phyloP scores from a whole-genome alignment of 2,797 vertebrate species.

The Muscicapa striata region DNA sequence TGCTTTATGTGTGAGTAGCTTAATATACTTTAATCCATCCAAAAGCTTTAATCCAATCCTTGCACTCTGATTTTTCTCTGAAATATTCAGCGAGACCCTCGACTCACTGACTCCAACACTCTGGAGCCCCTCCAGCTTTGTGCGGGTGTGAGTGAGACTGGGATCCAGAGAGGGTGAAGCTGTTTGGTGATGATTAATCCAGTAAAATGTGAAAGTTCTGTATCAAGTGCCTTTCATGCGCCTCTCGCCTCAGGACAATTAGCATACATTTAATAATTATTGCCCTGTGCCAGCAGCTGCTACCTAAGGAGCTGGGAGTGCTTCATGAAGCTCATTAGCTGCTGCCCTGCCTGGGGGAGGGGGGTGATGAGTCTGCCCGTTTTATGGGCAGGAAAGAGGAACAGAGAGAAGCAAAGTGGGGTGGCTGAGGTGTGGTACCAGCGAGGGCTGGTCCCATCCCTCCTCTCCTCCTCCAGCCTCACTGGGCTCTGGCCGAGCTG shows the following conservation, averaged over 20 bases:
- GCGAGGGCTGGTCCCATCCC: not conserved
- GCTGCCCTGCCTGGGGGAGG: constrained; percentile 9
- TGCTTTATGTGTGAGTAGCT: no score
- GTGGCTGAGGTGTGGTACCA: not conserved
- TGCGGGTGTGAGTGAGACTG: constrained; percentile 60
- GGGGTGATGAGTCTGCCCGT: constrained; percentile 4
- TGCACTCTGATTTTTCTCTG: no score
- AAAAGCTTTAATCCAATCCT: no score
- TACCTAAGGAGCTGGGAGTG: constrained; percentile 54
- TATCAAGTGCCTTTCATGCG: constrained; percentile 43
- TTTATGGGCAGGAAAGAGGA: constrained; percentile 2
- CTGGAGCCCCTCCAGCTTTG: constrained; percentile 61
- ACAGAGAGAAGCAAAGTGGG: not conserved
- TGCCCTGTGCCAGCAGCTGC: constrained; percentile 50
- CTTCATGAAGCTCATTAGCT: constrained; percentile 13
- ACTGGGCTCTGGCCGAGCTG: fast-evolving
- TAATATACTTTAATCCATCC: no score
- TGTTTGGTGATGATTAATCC: constrained; percentile 27
- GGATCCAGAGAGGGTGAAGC: constrained; percentile 60
- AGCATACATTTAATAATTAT: constrained; percentile 60
- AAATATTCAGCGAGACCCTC: no score
- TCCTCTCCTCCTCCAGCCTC: not conserved
- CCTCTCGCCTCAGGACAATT: constrained; percentile 56
- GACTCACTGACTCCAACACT: no score
- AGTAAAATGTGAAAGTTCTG: constrained; percentile 55